phyloP scores from a whole-genome alignment of 2,888 invertebrate species.

The Selenia dentaria region DNA sequence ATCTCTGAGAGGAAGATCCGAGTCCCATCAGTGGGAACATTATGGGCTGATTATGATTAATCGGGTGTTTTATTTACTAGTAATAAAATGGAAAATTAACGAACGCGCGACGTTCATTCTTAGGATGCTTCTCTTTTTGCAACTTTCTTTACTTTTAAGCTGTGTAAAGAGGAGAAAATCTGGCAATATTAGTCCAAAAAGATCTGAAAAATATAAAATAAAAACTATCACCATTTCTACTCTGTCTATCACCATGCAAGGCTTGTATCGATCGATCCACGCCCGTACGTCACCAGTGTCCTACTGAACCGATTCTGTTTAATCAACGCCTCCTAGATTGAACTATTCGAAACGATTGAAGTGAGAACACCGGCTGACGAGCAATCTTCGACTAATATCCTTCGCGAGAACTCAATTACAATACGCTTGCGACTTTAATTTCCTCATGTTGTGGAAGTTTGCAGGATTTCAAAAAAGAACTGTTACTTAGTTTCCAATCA shows the following conservation, averaged over 20 bases:
- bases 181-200: too few relatives aligned
- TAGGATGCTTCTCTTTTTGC: too few relatives aligned
- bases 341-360: constrained; percentile 71
- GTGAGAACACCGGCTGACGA: constrained; percentile 74
- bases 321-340: constrained; percentile 72
- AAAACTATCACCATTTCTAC: too few relatives aligned
- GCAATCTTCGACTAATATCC: constrained; percentile 83
- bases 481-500: constrained; percentile 33
- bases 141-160: too few relatives aligned
- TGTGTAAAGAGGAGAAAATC: too few relatives aligned
- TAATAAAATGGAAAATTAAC: too few relatives aligned
- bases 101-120: too few relatives aligned
- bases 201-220: too few relatives aligned
- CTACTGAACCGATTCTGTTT: constrained; percentile 79
- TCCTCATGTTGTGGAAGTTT: constrained; percentile 55
- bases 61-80: too few relatives aligned
- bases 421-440: constrained; percentile 69
- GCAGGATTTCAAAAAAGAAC: constrained; percentile 5
- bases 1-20: too few relatives aligned
- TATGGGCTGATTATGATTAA: too few relatives aligned
- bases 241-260: neutral
- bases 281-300: constrained; percentile 51
- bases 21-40: too few relatives aligned
- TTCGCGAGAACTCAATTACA: constrained; percentile 77
- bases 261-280: constrained; percentile 43